Conservation (phyloP, 1,140 invertebrate genomes). For the Belonocnema kinseyi region DNA sequence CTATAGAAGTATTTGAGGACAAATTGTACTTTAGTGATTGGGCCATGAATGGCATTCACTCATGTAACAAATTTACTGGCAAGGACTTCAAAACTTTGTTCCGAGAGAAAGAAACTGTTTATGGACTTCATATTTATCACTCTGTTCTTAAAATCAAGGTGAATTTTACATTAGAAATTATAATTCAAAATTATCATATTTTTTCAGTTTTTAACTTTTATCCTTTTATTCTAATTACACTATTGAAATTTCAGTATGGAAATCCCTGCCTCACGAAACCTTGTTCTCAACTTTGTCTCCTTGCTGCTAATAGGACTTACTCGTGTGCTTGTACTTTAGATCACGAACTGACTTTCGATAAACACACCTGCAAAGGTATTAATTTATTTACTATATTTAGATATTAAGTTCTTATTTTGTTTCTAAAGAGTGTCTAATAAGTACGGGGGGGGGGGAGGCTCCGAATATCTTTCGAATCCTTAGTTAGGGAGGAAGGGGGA, state of each 20-base stretch:
- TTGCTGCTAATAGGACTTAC: slow-evolving; percentile 79
- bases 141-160: slow-evolving; percentile 76
- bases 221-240: not conserved
- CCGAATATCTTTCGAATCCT: no score
- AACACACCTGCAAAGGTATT: slow-evolving; percentile 74
- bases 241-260: slow-evolving; percentile 50
- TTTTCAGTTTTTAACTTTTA: not conserved
- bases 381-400: not conserved
- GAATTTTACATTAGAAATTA: not conserved
- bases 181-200: not conserved
- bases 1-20: slow-evolving; percentile 91
- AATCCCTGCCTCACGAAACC: slow-evolving; percentile 83
- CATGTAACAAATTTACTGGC: slow-evolving; percentile 82
- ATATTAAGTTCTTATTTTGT: no score
- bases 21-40: slow-evolving; percentile 92
- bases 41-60: slow-evolving; percentile 79
- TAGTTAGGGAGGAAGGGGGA: no score
- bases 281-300: slow-evolving; percentile 89
- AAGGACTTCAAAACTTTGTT: slow-evolving; percentile 78
- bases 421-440: no score
- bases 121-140: slow-evolving; percentile 83
- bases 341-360: slow-evolving; percentile 77
- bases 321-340: slow-evolving; percentile 88
- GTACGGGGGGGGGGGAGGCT: no score
- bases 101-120: slow-evolving; percentile 74